Conservation (phyloP, 1,140 invertebrate species). For the Trissolcus basalis region DNA sequence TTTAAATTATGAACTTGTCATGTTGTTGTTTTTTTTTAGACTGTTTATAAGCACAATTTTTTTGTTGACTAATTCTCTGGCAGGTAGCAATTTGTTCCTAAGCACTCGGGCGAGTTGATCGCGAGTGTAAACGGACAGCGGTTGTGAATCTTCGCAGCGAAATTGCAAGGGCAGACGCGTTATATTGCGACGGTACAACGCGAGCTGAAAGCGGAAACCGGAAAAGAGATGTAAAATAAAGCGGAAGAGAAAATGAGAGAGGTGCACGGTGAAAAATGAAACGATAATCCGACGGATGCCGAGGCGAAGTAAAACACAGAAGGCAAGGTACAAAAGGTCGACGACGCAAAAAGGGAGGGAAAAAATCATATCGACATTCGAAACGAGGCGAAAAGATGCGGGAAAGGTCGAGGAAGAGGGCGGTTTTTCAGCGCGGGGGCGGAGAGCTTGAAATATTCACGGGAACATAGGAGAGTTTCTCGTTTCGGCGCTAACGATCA, state of each 20-base stretch:
- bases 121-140: slow-evolving; percentile 22
- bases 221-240: slow-evolving; percentile 33
- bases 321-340: slow-evolving; percentile 35
- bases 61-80: no score
- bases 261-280: slow-evolving; percentile 44
- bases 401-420: slow-evolving; percentile 41
- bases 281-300: slow-evolving; percentile 44
- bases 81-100: slow-evolving; percentile 3
- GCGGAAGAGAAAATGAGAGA: slow-evolving; percentile 26
- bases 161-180: slow-evolving; percentile 32
- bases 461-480: slow-evolving; percentile 57
- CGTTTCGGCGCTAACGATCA: slow-evolving; percentile 55
- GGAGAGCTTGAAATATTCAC: slow-evolving; percentile 58
- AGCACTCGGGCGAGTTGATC: slow-evolving; percentile 10
- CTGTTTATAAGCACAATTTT: no score
- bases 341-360: slow-evolving; percentile 24
- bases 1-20: no score
- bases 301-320: slow-evolving; percentile 32
- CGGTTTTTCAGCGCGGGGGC: slow-evolving; percentile 12
- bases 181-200: slow-evolving; percentile 22
- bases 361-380: slow-evolving; percentile 59
- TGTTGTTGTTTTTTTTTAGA: no score
- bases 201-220: slow-evolving; percentile 7
- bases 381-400: slow-evolving; percentile 56
- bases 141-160: slow-evolving; percentile 33